phyloP scores from a whole-genome alignment of 2,888 invertebrate species.

The Schizaphis graminum region DNA sequence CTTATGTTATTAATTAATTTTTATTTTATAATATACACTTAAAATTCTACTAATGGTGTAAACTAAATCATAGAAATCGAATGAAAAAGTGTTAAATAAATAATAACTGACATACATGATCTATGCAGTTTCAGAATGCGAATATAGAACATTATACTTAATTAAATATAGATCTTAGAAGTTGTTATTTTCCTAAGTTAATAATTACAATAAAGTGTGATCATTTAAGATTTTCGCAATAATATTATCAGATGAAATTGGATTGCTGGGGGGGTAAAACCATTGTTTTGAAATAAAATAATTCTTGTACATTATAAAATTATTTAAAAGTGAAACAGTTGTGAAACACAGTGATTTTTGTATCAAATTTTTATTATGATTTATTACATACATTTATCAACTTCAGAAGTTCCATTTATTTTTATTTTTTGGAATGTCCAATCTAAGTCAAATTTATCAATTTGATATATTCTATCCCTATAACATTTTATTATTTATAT shows the following conservation, averaged over 20 bases:
- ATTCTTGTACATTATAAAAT: slow-evolving; percentile 14
- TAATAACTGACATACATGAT: slow-evolving; percentile 26
- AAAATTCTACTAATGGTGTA: slow-evolving; percentile 53
- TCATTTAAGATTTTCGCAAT: neutral
- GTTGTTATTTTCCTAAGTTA: slow-evolving; percentile 31
- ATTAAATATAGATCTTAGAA: slow-evolving; percentile 48
- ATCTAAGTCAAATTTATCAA: slow-evolving; percentile 19
- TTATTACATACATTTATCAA: slow-evolving; percentile 55
- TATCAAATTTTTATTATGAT: slow-evolving; percentile 41
- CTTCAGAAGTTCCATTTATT: neutral
- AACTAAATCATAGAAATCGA: slow-evolving; percentile 53
- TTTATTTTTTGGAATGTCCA: slow-evolving; percentile 21
- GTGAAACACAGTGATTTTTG: slow-evolving; percentile 55
- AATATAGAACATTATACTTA: slow-evolving; percentile 28
- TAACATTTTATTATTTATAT: neutral
- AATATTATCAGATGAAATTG: slow-evolving; percentile 29
- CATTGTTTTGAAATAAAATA: slow-evolving; percentile 1
- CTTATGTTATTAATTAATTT: slow-evolving; percentile 47
- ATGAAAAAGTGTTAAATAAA: slow-evolving; percentile 58
- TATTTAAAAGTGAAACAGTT: slow-evolving; percentile 44
- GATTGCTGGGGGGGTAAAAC: slow-evolving; percentile 1
- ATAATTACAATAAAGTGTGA: slow-evolving; percentile 36
- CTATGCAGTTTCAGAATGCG: slow-evolving; percentile 18
- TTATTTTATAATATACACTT: slow-evolving; percentile 57
- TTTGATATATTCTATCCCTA: neutral